Conservation (phyloP, 2,888 invertebrate species). For the Limenitis camilla region DNA sequence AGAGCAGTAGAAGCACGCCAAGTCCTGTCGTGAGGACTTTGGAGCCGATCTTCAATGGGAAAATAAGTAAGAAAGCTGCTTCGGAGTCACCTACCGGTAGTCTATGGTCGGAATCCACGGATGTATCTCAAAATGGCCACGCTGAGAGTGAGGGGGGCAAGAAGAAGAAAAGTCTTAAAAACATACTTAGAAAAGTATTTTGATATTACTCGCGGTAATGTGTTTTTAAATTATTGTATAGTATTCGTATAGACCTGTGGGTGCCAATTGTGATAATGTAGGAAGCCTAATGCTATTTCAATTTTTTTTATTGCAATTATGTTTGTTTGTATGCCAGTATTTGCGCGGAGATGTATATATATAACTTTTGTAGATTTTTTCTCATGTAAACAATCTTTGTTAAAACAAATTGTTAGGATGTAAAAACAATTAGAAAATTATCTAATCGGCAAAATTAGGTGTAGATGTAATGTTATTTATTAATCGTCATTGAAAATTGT, state of each 20-base stretch:
- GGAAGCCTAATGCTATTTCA: constrained; percentile 58
- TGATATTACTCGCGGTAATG: constrained; percentile 53
- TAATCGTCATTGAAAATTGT: too few species aligned
- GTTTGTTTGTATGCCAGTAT: constrained; percentile 39
- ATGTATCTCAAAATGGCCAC: constrained; percentile 57
- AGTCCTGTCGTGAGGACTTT: constrained; percentile 50
- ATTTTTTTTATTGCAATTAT: constrained; percentile 41
- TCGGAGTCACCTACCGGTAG: constrained; percentile 66
- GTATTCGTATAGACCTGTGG: constrained; percentile 55
- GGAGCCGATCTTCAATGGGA: constrained; percentile 58
- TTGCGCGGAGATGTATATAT: constrained; percentile 19
- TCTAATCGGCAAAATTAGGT: too few species aligned
- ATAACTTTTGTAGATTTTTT: too few species aligned
- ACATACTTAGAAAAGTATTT: constrained; percentile 87
- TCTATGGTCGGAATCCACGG: constrained; percentile 66
- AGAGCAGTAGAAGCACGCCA: constrained; percentile 59
- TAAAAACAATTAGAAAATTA: too few species aligned
- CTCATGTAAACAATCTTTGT: too few species aligned
- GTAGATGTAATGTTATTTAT: too few species aligned
- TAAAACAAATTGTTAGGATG: too few species aligned
- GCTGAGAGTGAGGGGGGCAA: constrained; percentile 43
- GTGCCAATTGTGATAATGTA: constrained; percentile 73
- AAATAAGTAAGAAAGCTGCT: constrained; percentile 48
- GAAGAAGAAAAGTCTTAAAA: constrained; percentile 82
- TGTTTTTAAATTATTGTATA: constrained; percentile 38